phyloP scores from a whole-genome alignment of 2,797 vertebrate species.

The Melanotaenia pygmaea region DNA sequence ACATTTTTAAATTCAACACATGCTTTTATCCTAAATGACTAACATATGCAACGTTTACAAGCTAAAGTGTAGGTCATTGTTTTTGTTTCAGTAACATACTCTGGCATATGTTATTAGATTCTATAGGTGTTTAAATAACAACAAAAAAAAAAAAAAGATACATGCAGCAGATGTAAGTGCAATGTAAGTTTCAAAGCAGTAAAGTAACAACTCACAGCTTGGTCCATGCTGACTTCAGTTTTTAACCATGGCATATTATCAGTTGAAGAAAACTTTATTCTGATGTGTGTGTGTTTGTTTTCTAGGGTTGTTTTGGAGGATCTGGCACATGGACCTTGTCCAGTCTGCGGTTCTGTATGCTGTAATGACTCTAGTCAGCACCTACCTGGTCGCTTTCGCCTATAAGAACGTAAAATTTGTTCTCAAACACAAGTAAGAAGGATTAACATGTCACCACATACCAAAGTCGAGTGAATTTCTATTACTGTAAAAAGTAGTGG shows the following conservation, averaged over 20 bases:
- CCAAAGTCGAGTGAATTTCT: neutral
- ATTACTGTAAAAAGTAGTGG: neutral
- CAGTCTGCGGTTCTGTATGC: slow-evolving; percentile 97
- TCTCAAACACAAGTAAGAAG: slow-evolving; percentile 97
- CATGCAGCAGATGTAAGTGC: neutral
- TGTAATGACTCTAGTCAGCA: slow-evolving; percentile 97
- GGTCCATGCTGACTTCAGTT: neutral
- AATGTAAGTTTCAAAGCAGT: neutral
- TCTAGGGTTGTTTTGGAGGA: slow-evolving; percentile 97
- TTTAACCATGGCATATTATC: neutral
- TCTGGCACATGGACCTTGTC: slow-evolving; percentile 99
- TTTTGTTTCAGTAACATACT: neutral
- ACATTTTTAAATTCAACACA: neutral
- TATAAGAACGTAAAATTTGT: slow-evolving; percentile 99
- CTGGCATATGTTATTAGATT: neutral
- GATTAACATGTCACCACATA: neutral
- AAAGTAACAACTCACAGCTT: neutral
- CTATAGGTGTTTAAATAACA: neutral
- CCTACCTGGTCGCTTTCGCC: slow-evolving; percentile 95
- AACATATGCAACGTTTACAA: neutral
- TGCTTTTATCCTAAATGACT: neutral
- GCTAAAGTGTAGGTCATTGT: neutral
- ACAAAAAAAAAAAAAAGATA: neutral
- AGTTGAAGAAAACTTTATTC: neutral
- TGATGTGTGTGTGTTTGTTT: neutral